These are phyloP conservation scores for Sebastes flavidus DNA, from an alignment of 2,797 vertebrate species.

Conservation along the genomic window DNA sequence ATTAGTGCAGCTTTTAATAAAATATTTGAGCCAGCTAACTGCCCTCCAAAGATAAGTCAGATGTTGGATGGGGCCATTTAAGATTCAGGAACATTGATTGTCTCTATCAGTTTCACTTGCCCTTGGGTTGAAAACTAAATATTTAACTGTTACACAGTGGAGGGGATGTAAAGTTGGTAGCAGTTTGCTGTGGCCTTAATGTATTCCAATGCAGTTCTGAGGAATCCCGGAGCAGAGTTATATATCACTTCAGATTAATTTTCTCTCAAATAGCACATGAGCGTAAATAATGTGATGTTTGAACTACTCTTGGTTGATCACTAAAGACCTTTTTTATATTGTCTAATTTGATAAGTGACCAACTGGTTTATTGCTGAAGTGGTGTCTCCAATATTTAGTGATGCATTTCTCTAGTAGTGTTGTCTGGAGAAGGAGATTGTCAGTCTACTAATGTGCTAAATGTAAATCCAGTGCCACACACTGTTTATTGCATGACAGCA, in stretches of 20 bases:
- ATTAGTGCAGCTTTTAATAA: neutral
- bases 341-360: slow-evolving; percentile 9
- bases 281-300: neutral
- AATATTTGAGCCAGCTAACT: neutral
- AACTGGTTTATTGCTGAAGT: slow-evolving; percentile 3
- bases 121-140: slow-evolving; percentile 1
- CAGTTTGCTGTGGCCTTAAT: neutral
- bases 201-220: neutral
- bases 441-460: slow-evolving; percentile 40
- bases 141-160: neutral
- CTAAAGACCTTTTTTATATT: neutral
- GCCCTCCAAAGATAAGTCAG: neutral
- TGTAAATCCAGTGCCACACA: slow-evolving; percentile 66
- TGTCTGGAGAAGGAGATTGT: slow-evolving; percentile 26
- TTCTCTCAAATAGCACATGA: neutral
- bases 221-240: neutral
- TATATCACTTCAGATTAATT: neutral
- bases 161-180: neutral
- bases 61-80: neutral
- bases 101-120: neutral
- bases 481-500: slow-evolving; percentile 66
- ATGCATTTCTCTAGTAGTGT: slow-evolving; percentile 13
- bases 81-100: neutral
- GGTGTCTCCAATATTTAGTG: neutral
- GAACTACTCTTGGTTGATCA: neutral